Evolutionary conservation across 2,888 invertebrate species (phyloP).

Genomic region (Dicyrtomina minuta): DNA sequence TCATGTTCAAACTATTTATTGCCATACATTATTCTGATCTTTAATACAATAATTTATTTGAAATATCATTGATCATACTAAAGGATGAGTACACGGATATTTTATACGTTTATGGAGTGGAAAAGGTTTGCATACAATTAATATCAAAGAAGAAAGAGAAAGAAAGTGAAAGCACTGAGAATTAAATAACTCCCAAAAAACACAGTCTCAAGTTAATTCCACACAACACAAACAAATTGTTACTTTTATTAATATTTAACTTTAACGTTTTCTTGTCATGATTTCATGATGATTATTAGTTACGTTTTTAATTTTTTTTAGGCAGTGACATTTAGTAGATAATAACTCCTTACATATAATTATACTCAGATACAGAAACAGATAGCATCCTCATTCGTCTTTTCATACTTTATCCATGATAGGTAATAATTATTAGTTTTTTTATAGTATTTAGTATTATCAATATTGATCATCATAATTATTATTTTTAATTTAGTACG

Average conservation of each 20-base stretch:
- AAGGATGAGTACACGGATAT: no score
- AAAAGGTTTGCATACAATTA: no score
- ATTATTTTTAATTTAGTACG: background rate
- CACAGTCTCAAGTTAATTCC: background rate
- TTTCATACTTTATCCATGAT: background rate
- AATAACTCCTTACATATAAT: background rate
- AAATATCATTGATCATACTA: no score
- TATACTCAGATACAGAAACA: background rate
- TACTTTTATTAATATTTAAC: conserved; percentile 8
- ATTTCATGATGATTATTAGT: conserved; percentile 4
- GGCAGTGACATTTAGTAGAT: conserved; percentile 18
- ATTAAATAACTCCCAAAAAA: no score
- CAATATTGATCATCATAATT: background rate
- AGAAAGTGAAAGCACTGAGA: no score
- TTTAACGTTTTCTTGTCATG: no score
- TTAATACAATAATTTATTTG: no score
- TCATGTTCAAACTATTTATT: background rate
- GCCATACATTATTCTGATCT: no score
- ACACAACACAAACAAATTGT: conserved; percentile 15
- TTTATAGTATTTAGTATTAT: background rate
- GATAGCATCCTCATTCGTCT: background rate
- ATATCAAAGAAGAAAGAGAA: no score
- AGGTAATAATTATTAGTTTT: background rate
- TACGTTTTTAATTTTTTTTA: conserved; percentile 4
- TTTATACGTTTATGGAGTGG: background rate